Evolutionary conservation across 2,113 vertebrate species (phyloP), one percentile per base, ranked within the genome.

Genomic region (Mionectes macconnelli): DNA sequence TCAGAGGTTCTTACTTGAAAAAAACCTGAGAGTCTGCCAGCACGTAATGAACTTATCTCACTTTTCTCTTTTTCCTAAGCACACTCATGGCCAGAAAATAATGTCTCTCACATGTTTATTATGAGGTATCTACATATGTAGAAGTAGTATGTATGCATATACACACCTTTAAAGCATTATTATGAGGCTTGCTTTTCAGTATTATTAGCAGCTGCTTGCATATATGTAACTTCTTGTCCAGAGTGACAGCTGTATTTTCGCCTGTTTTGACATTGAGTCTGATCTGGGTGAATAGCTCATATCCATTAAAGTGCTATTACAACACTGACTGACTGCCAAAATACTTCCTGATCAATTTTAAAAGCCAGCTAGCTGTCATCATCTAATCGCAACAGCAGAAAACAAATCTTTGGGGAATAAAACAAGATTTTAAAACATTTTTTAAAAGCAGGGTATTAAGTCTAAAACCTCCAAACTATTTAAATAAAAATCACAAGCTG

Each of bases 341-440:
- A 98, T 98, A 98, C 98, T 98, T 98, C 98, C 98, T 99, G 98
- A 98, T 99, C 98, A 98, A 99, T 98, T 98, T 98, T 98, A 98
- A 98, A 97, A 98, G 98, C 98, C 98, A 98, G 98, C 98, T 98
- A 98, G 97, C 98, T 99, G 98, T 98, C 98, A 98, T 98, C 98
- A 97, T 98, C 97, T 98, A 98, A 98, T 98, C 97, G 98, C 97
- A 98, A 98, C 97, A 98, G 98, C 97, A 72, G 98, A 98, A 98
- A 98, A 98, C 98, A 98, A 98, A 98, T 98, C 98, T 98, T 98
- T 96, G 96, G 97, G 98, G 98, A 98, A 98, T 98, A 98, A 98
- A 98, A 97, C 97, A 97, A 97, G 98, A 98, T 98, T 98, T 98
- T 98, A 95, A 98, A 98, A 98, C 97, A 98, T 98, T 98, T 98